Base-by-base conservation (phyloP, 2,113 vertebrate species). In the Onychostruthus taczanowskii region DNA sequence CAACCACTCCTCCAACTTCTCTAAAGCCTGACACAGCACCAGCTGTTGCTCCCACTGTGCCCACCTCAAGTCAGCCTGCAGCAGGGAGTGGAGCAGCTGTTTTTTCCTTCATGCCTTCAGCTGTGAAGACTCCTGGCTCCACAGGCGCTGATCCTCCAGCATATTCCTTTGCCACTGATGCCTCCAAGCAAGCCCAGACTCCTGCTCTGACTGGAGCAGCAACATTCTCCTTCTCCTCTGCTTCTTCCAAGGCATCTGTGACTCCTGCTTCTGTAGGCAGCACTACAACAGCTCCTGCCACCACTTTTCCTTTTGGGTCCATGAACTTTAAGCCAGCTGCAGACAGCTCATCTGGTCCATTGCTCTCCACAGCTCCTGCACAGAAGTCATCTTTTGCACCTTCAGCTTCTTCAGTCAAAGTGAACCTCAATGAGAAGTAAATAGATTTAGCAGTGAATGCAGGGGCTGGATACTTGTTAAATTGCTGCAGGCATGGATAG, bases 371-470 rank as follows among this genome's bases (percentile, higher is more conserved):
- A 13, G 86, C 98, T 7, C 78, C 96, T 13, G 92, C 86, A 9
- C 49, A 87, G 73, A 98, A 98, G 46, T 59, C 92, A 8, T 79
- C 95, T 19, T 95, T 97, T 27, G 56, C 98, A 27, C 92, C 95
- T 11, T 89, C 98, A 3, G 61, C 97, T 20, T 96, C 98, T 39
- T 91, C 97, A 1, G 98, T 98, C 90, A 99, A 99, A 97, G 93
- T 98, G 67, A 99, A 98, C 98, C 98, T 99, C n/a, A 98, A 62
- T 67, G 99, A 99, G 50, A 99, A 99, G 99, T 99, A 98, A 97
- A 95, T 97, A 31, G 11, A 75, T 79, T 39, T 13, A 55, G 7
- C 58, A 67, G 22, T 74, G 84, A 87, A n/a, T 86, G 59, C 52
- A 83, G 47, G 66, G 88, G 31, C 17, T 90, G 82, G 52, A 2